These are phyloP conservation scores for Ibidorhyncha struthersii DNA, from an alignment of 2,113 vertebrate genomes.

Conservation along the genomic window DNA sequence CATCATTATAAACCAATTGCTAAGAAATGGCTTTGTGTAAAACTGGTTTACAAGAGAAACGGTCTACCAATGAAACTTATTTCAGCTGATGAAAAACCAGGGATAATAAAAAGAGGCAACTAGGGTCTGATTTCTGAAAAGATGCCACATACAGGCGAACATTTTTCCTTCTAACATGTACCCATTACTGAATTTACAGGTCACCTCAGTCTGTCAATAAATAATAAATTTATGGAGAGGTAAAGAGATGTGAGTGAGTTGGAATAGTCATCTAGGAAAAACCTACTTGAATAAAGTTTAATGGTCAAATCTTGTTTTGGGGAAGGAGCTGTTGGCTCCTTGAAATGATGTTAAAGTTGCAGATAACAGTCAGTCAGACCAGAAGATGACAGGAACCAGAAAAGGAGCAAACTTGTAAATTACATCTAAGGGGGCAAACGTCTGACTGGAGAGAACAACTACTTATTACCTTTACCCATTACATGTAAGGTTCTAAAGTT, in stretches of 20 bases:
- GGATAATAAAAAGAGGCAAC: slow-evolving; percentile 40
- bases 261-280: not conserved
- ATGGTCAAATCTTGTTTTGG: not conserved
- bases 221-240: not conserved
- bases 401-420: not conserved
- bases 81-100: slow-evolving; percentile 29
- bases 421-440: not conserved
- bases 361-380: not conserved
- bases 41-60: slow-evolving; percentile 27
- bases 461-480: not conserved
- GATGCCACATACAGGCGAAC: not conserved
- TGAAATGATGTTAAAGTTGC: not conserved
- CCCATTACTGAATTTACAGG: not conserved
- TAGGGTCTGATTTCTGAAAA: slow-evolving; percentile 55
- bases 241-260: not conserved
- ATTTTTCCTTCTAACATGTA: slow-evolving; percentile 1
- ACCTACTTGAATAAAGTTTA: not conserved
- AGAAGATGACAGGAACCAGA: not conserved
- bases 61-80: slow-evolving; percentile 34
- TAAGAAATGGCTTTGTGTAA: slow-evolving; percentile 28
- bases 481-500: not conserved
- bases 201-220: not conserved
- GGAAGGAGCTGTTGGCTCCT: not conserved
- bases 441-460: not conserved
- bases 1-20: slow-evolving; percentile 38